These are phyloP conservation scores for Argopecten irradians DNA, from an alignment of 1,140 invertebrate species.

Conservation along the genomic window DNA sequence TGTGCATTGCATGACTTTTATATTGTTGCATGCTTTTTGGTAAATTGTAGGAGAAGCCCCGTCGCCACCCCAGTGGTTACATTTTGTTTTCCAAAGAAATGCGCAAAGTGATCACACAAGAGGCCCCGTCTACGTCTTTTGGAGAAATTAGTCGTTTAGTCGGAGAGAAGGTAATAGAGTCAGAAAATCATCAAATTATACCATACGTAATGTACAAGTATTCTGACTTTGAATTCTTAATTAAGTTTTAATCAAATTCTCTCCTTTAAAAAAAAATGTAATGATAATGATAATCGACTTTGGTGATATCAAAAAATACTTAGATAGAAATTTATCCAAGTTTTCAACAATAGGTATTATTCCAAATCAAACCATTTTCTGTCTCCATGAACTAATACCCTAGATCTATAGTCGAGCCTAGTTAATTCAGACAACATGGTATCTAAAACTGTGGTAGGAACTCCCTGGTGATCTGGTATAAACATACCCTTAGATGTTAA, in stretches of 20 bases:
- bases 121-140: slow-evolving; percentile 95
- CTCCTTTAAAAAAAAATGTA: not conserved
- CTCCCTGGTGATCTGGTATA: not conserved
- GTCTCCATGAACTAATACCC: not conserved
- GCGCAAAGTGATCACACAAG: slow-evolving; percentile 89
- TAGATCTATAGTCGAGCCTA: not conserved
- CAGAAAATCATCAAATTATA: not conserved
- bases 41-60: slow-evolving; percentile 55
- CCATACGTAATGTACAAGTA: not conserved
- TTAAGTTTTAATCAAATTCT: not conserved
- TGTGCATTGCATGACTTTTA: slow-evolving; percentile 46
- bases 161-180: slow-evolving; percentile 87
- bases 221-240: not conserved
- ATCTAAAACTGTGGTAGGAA: not conserved
- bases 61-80: slow-evolving; percentile 93
- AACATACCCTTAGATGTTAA: no score
- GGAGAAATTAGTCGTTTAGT: slow-evolving; percentile 98
- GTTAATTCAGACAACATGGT: not conserved
- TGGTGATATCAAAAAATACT: not conserved
- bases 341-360: not conserved
- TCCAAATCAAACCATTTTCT: not conserved
- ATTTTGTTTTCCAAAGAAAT: slow-evolving; percentile 98
- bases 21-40: slow-evolving; percentile 56
- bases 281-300: not conserved
- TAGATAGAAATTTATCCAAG: not conserved